Base-by-base conservation (phyloP, 1,140 invertebrate genomes). In the Macrocentrus cingulum region DNA sequence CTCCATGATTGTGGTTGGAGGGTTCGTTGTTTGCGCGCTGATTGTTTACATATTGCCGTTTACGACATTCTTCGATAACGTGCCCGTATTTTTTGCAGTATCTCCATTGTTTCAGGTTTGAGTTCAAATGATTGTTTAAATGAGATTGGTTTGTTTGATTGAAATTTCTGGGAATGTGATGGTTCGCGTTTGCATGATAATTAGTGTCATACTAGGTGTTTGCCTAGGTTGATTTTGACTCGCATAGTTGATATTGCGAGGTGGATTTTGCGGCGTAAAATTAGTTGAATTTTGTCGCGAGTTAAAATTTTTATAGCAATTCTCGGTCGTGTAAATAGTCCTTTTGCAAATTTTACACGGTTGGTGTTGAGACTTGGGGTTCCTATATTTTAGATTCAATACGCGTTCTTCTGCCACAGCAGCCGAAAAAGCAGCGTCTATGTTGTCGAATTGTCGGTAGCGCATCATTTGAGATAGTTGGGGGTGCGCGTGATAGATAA, bases 321-420 rank as follows among this genome's bases (percentile, higher is more conserved):
- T n/a, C n/a, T n/a, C 23, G 13, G 48, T 16, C 13, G 16, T 25
- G 16, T 50, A 29, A 32, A 15, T 29, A 13, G 48, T 13, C 18
- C 23, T 15, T 5, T 15, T n/a, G 32, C 23, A 50, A 13, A 50
- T 32, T 7, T 25, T 4, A 23, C 45, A 48, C 15, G n/a, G 20
- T 48, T 48, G 20, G 9, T 22, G n/a, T n/a, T n/a, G n/a, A n/a
- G 15, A 23, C 5, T 48, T 48, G 18, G 45, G 3, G 4, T 23
- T 23, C 25, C 25, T n/a, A 23, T 23, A 48, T 5, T 9, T 18
- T 11, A 5, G 45, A 8, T 13, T 18, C 5, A 50, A n/a, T 8
- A 19, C 50, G 19, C 41, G 37, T 19, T 52, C 50, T 52, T 52
- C 50, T 18, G 50, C 50, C 3, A 23, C 9, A 13, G 50, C 50